These are phyloP conservation scores for Conomelus anceps DNA, from an alignment of 2,888 invertebrate genomes.

Conservation along the genomic window DNA sequence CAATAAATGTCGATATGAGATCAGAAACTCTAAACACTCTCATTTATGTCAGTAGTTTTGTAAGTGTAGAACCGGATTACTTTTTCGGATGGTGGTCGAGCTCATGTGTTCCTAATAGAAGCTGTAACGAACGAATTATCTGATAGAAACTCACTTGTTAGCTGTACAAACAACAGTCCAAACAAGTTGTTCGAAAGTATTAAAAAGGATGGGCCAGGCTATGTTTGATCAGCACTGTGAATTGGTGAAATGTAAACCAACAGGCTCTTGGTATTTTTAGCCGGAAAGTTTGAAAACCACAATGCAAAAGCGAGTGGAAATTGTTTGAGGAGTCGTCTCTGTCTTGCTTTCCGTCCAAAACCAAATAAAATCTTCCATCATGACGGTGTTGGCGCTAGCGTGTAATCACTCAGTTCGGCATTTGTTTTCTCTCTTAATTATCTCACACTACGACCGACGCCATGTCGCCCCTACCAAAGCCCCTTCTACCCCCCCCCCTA, in stretches of 20 bases:
- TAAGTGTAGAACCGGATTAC: too few relatives aligned
- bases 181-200: background rate
- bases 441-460: background rate
- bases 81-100: background rate
- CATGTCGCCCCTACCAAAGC: background rate
- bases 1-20: too few relatives aligned
- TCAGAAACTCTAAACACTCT: too few relatives aligned
- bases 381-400: background rate
- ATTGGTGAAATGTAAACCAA: background rate
- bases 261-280: background rate
- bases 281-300: background rate
- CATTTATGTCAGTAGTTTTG: too few relatives aligned
- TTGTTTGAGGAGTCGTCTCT: background rate
- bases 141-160: background rate
- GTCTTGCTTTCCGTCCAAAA: background rate
- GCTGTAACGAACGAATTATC: background rate
- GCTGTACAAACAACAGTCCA: background rate
- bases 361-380: background rate
- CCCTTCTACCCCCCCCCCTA: background rate
- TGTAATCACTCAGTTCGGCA: background rate
- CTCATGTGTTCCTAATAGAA: background rate
- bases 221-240: background rate
- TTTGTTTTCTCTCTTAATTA: background rate
- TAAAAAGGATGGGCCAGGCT: background rate
- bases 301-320: background rate